These are phyloP conservation scores for Pedionomus torquatus DNA, from an alignment of 2,113 vertebrate genomes.

Conservation along the genomic window DNA sequence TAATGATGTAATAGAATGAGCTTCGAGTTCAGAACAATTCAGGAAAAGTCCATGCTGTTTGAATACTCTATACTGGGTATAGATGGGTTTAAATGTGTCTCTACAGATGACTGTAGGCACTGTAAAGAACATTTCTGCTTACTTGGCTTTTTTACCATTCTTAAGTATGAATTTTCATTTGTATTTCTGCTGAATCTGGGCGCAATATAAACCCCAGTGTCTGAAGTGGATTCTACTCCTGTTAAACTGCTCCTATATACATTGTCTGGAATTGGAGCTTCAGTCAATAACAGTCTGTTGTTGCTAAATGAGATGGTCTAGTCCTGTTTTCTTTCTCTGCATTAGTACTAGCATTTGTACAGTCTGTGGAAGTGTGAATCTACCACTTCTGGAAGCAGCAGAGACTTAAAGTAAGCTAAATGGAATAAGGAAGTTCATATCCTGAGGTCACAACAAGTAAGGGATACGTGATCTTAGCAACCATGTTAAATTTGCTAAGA, in stretches of 20 bases:
- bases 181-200: background rate
- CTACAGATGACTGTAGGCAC: background rate
- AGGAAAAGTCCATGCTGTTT: background rate
- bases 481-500: background rate
- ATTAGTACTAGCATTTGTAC: background rate
- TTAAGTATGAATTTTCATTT: background rate
- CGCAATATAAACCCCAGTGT: background rate
- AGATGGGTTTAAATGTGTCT: background rate
- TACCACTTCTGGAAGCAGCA: background rate
- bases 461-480: background rate
- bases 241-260: background rate
- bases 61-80: background rate
- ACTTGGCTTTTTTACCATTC: background rate
- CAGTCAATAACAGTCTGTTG: background rate
- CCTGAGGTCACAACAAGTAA: background rate
- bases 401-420: background rate
- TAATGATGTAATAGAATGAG: background rate
- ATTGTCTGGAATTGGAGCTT: background rate
- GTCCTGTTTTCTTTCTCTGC: background rate
- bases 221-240: background rate
- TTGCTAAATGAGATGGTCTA: background rate
- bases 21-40: background rate
- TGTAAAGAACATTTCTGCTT: background rate
- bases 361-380: background rate
- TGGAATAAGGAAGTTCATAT: accelerated